phyloP scores from a whole-genome alignment of 2,113 vertebrate genomes.

The Vidua macroura region DNA sequence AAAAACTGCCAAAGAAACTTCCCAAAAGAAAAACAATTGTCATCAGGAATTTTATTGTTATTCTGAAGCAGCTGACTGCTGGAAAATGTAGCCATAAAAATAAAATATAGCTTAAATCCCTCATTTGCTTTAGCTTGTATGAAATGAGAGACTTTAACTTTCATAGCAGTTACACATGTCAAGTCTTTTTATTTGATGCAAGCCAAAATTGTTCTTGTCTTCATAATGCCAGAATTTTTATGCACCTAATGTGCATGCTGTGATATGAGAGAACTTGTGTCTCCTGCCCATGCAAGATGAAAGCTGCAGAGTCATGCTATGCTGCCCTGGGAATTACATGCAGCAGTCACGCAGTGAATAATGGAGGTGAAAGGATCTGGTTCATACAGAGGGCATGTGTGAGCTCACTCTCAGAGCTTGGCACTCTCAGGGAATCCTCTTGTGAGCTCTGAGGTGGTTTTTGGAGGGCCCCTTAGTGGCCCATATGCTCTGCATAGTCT shows the following conservation, averaged over 20 bases:
- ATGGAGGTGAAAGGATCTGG: background rate
- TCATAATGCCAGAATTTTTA: background rate
- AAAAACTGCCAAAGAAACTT: conserved; percentile 52
- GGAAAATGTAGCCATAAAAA: conserved; percentile 53
- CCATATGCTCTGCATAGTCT: background rate
- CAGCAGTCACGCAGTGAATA: background rate
- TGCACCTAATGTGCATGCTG: background rate
- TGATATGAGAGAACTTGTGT: background rate
- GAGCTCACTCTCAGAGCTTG: background rate
- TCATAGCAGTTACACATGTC: background rate
- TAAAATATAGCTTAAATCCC: conserved; percentile 51
- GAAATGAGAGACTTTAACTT: conserved; percentile 61
- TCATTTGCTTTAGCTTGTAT: conserved; percentile 63
- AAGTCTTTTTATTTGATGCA: background rate
- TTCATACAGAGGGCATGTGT: background rate
- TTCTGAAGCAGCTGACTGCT: conserved; percentile 62
- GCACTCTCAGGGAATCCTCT: background rate
- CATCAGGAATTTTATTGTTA: conserved; percentile 67
- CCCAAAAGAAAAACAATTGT: conserved; percentile 39
- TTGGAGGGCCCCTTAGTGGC: background rate
- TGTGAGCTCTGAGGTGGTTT: background rate
- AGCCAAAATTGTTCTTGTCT: background rate
- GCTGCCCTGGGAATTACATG: conserved; percentile 1
- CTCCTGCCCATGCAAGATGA: background rate
- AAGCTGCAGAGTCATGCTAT: background rate